phyloP scores from a whole-genome alignment of 1,140 invertebrate genomes.

The Brachionus calyciflorus region DNA sequence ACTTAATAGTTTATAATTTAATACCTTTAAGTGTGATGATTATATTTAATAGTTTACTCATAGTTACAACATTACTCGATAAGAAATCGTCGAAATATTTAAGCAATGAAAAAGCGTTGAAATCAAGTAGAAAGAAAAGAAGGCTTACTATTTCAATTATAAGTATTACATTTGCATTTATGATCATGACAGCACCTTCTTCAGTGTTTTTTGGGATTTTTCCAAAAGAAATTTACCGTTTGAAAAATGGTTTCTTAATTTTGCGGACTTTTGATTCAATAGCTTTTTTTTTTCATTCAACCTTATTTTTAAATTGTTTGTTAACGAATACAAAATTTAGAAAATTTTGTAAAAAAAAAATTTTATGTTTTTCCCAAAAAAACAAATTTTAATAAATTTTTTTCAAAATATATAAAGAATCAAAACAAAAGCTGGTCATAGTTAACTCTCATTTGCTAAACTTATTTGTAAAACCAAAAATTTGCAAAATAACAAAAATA shows the following conservation, averaged over 20 bases:
- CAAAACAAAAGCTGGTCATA: too few relatives aligned
- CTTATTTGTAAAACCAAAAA: too few relatives aligned
- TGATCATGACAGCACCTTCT: constrained; percentile 22
- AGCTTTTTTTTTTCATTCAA: constrained; percentile 1
- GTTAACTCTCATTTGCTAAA: too few relatives aligned
- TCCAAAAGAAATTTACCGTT: background rate
- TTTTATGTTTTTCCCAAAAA: too few relatives aligned
- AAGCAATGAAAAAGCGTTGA: background rate
- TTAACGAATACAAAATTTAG: constrained; percentile 22
- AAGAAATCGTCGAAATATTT: background rate
- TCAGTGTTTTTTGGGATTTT: constrained; percentile 23
- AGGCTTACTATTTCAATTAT: constrained; percentile 9
- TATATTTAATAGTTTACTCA: constrained; percentile 30
- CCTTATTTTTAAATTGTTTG: constrained; percentile 11
- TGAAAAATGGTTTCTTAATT: background rate
- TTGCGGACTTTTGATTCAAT: background rate
- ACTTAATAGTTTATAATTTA: constrained; percentile 18
- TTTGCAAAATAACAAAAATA: too few relatives aligned
- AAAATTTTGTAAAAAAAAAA: too few relatives aligned
- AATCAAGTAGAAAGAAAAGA: background rate
- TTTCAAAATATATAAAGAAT: too few relatives aligned
- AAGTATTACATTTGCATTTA: constrained; percentile 19
- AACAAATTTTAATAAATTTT: too few relatives aligned
- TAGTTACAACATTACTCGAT: background rate
- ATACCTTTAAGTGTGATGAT: constrained; percentile 26